Base-by-base conservation (phyloP, 2,113 vertebrate species). In the Fregetta grallaria region DNA sequence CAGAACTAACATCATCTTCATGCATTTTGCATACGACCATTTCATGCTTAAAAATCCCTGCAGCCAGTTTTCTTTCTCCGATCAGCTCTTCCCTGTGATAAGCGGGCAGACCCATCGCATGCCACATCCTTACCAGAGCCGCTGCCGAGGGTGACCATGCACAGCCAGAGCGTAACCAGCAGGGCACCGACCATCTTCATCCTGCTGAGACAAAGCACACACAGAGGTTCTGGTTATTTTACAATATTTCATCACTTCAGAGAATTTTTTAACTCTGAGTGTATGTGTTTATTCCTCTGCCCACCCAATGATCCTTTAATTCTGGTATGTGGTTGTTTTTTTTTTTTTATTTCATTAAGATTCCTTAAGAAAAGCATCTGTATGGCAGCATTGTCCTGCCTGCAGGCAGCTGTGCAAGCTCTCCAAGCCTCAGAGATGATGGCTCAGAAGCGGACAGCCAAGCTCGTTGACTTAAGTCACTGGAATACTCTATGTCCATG, bases 71-170 rank as follows among this genome's bases (percentile, higher is more conserved):
- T 61, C 13, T 58, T 63, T 50, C 63, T 74, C 70, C 6, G 70
- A 55, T 7, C 66, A 87, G 36, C 62, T 52, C 32, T 53, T 59
- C 30, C 26, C 78, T 9, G 1, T 1, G 4, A 9, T 13, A 58
- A 52, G 15, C 1, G 2, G 18, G 15, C 18, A 42, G 40, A 70
- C 36, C 21, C 36, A 26, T 6, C 1, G 0, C 7, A 1, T 4
- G 32, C 13, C 42, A 38, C 1, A 3, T 81, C 87, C 98, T 98
- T 96, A 98, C 98, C 98, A 0, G 98, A 98, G 68, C 97, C 9
- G 8, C 94, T 90, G 82, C 88, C 7, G 0, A 96, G 83, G 34
- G 95, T 71, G 53, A 97, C 66, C 66, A 90, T 63, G 75, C 87
- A 96, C 79, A 98, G 95, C 92, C 72, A 98, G 20, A 98, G 58